A percentile compares a stretch with the other conserved stretches of the same genome.
Evolutionary conservation across 2,888 invertebrate species (phyloP).

Genomic region (Vanessa cardui): DNA sequence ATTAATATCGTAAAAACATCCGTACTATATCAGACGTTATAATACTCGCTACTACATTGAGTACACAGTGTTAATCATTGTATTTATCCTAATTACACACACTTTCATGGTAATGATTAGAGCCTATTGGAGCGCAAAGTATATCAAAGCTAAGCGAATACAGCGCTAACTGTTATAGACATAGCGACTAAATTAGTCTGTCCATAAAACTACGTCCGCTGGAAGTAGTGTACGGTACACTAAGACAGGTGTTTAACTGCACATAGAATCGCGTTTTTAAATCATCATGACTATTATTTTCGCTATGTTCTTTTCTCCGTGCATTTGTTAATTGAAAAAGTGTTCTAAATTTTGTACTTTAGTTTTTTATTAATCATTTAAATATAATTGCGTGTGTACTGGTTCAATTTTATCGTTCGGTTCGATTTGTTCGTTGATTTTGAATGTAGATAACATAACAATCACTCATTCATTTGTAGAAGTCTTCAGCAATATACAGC

Average conservation of each 20-base stretch:
- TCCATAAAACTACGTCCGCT: conserved; percentile 35
- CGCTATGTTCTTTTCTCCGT: conserved; percentile 8
- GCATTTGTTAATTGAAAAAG: conserved; percentile 15
- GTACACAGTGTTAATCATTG: conserved; percentile 30
- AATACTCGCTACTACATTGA: conserved; percentile 14
- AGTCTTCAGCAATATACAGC: too few relatives aligned
- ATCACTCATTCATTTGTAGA: too few relatives aligned
- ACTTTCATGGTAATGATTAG: conserved; percentile 47
- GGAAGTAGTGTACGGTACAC: conserved; percentile 40
- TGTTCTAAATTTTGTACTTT: neutral
- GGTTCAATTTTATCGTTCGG: neutral
- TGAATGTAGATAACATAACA: too few relatives aligned
- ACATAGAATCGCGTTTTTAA: conserved; percentile 35
- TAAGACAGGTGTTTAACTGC: conserved; percentile 43
- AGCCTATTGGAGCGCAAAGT: conserved; percentile 44
- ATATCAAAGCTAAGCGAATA: conserved; percentile 14
- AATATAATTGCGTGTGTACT: neutral
- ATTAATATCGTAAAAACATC: neutral
- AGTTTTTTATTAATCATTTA: neutral
- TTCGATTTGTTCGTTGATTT: neutral
- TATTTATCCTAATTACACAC: conserved; percentile 45
- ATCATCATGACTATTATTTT: conserved; percentile 19
- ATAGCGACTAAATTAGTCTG: conserved; percentile 32
- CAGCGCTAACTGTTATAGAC: conserved; percentile 1
- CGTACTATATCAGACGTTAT: neutral